Conservation (phyloP, 2,888 invertebrate genomes). For the Rhorus exstirpatorius region DNA sequence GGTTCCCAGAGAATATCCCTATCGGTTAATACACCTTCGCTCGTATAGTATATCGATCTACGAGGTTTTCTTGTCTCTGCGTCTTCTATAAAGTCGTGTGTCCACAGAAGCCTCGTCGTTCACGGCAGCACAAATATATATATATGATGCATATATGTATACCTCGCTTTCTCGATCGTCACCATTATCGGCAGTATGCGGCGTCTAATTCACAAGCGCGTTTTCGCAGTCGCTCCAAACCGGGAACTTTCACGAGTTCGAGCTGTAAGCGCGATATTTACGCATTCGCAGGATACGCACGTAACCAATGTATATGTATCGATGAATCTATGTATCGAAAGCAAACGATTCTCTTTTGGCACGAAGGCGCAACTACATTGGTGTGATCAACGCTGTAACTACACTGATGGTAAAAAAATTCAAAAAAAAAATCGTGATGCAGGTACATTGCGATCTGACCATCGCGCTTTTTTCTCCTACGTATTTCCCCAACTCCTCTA, state of each 20-base stretch:
- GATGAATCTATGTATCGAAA: conserved; percentile 32
- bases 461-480: conserved; percentile 25
- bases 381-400: conserved; percentile 26
- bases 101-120: conserved; percentile 19
- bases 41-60: conserved; percentile 27
- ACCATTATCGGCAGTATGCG: conserved; percentile 60
- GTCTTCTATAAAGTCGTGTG: conserved; percentile 48
- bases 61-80: conserved; percentile 34
- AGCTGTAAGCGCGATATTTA: conserved; percentile 24
- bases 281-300: conserved; percentile 63
- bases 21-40: conserved; percentile 36
- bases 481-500: conserved; percentile 13
- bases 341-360: conserved; percentile 52
- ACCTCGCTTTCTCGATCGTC: conserved; percentile 49
- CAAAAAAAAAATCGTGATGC: conserved; percentile 52
- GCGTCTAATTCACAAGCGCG: conserved; percentile 49
- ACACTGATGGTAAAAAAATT: conserved; percentile 23
- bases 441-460: conserved; percentile 21
- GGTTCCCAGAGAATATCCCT: conserved; percentile 52
- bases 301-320: conserved; percentile 28
- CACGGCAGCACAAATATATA: not conserved
- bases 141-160: conserved; percentile 13
- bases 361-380: conserved; percentile 35
- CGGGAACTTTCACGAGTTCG: conserved; percentile 45
- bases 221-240: conserved; percentile 62